These are phyloP conservation scores for Muschampia plurimacula DNA, from an alignment of 2,888 invertebrate genomes.

Conservation along the genomic window DNA sequence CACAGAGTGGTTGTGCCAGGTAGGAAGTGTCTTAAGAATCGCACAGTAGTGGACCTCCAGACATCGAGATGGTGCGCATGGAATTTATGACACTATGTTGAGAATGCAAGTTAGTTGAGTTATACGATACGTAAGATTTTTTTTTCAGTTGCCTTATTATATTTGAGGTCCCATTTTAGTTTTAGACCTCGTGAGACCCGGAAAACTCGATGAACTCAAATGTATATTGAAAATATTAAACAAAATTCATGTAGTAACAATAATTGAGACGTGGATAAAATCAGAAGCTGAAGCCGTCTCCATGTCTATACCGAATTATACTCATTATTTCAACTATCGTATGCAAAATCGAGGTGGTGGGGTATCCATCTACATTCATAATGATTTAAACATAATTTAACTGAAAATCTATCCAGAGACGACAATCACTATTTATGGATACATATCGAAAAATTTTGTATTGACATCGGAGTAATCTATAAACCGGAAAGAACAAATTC, in stretches of 20 bases:
- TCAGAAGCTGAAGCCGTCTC: conserved; percentile 34
- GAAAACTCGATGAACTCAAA: conserved; percentile 18
- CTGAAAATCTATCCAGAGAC: conserved; percentile 40
- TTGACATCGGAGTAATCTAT: conserved; percentile 42
- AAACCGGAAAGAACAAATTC: conserved; percentile 37
- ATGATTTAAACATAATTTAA: conserved; percentile 44
- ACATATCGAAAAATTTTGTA: conserved; percentile 41
- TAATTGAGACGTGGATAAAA: conserved; percentile 47
- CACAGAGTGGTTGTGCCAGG: no score
- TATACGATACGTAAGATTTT: no score
- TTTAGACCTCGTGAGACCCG: background rate
- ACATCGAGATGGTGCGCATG: no score
- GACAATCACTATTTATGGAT: conserved; percentile 45
- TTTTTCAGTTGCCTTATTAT: no score
- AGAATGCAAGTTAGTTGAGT: no score
- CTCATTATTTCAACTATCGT: conserved; percentile 46
- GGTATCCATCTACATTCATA: conserved; percentile 46
- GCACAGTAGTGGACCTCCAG: no score
- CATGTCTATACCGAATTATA: conserved; percentile 37
- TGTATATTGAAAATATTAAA: conserved; percentile 29
- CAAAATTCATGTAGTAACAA: conserved; percentile 40
- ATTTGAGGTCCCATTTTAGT: no score
- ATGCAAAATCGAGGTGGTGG: conserved; percentile 44
- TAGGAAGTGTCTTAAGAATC: no score
- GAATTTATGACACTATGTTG: no score